Base-by-base conservation (phyloP, 2,888 invertebrate species). In the Hirtodrosophila trivittata region DNA sequence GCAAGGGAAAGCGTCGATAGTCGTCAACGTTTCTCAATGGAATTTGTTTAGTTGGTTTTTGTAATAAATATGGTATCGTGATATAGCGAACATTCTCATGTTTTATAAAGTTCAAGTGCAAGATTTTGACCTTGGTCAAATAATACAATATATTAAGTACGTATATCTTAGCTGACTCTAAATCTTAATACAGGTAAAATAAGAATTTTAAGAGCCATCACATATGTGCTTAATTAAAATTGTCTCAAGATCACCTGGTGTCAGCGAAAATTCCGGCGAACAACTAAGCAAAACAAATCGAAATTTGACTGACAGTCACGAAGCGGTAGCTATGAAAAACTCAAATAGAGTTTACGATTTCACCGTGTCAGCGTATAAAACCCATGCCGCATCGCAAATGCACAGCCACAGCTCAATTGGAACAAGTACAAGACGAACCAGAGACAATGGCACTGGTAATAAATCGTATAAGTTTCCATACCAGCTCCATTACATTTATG, bases 1-100 rank as follows among this genome's bases (percentile, higher is more conserved):
- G 90, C 68, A 91, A 91, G 70, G 90, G 90, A 69, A 91, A 91
- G 63, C 80, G 86, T 16, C 87, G 87, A 28, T 87, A 68, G 37
- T 12, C 10, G 7, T 4, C 50, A 37, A 38, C 26, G 26, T 38
- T 46, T 6, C 41, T 39, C 13, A n/a, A 33, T 59, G 18, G 39
- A 33, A 50, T 46, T 45, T 76, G 49, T 66, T 81, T 66, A 66
- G 66, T 69, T 81, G 59, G 35, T 65, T 76, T 69, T 63, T 66
- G 54, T 71, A 78, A 85, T 85, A 85, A 82, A 78, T 56, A 49
- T 21, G 62, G 38, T 26, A 41, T 33, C 18, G 30, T 25, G 39
- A 25, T 7, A 37, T 58, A 47, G 33, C 45, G 52, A 66, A 39
- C 9, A 32, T 28, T 33, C 6, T 38, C 12, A 50, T 47, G 37